These are phyloP conservation scores for Balanococcus diminutus DNA, from an alignment of 2,888 invertebrate species.

Conservation along the genomic window DNA sequence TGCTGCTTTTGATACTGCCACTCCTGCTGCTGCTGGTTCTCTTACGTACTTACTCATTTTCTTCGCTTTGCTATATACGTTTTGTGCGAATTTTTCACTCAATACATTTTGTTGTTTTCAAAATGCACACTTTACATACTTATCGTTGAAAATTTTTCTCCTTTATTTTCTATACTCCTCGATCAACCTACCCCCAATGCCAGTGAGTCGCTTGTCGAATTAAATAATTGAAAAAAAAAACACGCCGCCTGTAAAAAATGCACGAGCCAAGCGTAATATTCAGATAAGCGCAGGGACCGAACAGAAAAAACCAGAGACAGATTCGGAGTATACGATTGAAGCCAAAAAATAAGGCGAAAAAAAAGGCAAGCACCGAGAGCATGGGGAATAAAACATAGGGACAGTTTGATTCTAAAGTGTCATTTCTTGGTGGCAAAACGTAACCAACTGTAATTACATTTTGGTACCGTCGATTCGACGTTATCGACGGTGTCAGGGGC, in stretches of 20 bases:
- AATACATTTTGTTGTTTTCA: neutral
- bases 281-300: neutral
- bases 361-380: neutral
- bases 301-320: neutral
- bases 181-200: too few relatives aligned
- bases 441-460: constrained; percentile 55
- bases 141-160: too few relatives aligned
- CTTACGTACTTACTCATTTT: neutral
- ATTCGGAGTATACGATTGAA: neutral
- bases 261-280: neutral
- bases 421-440: constrained; percentile 47
- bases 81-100: neutral
- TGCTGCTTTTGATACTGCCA: too few relatives aligned
- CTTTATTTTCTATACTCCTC: too few relatives aligned
- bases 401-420: constrained; percentile 40
- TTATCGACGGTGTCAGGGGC: neutral
- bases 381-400: constrained; percentile 37
- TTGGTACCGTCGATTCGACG: constrained; percentile 9
- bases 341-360: neutral
- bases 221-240: neutral
- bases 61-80: too few relatives aligned
- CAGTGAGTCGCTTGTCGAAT: neutral
- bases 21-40: neutral
- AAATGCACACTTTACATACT: neutral
- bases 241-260: neutral